Conservation (phyloP, 2,113 vertebrate genomes). For the Rhegmatorhina hoffmannsi region DNA sequence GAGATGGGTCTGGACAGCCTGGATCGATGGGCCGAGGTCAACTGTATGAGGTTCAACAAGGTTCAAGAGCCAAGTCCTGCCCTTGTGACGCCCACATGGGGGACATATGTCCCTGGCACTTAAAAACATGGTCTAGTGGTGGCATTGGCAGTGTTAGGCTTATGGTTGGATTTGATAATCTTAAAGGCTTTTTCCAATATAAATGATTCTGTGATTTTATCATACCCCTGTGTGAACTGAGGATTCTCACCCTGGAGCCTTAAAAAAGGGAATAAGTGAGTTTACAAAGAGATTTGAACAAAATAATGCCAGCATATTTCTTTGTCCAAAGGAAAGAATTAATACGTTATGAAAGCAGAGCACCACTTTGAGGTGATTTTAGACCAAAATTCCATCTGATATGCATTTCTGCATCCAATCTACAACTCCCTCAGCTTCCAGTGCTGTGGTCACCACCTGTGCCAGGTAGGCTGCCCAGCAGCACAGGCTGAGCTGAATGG, state of each 20-base stretch:
- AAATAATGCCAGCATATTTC: background rate
- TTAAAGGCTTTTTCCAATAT: background rate
- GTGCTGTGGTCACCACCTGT: background rate
- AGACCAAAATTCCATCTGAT: background rate
- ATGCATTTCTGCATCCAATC: rapidly evolving
- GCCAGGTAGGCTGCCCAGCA: background rate
- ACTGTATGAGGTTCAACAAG: background rate
- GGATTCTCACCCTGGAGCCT: background rate
- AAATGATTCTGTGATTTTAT: background rate
- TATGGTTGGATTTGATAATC: rapidly evolving
- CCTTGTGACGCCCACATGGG: background rate
- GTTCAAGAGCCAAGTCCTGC: background rate
- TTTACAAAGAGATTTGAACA: background rate
- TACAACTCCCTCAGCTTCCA: background rate
- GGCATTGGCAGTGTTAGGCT: background rate
- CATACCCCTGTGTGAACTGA: background rate
- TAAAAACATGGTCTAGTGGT: background rate
- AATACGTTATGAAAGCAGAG: background rate
- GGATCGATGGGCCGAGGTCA: background rate
- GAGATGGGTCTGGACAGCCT: background rate
- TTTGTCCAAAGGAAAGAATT: background rate
- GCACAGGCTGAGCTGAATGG: background rate
- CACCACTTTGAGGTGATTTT: background rate
- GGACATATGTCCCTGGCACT: background rate
- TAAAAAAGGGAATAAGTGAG: background rate